These are phyloP conservation scores for Gymnogyps californianus DNA, from an alignment of 2,113 vertebrate genomes.

Conservation along the genomic window DNA sequence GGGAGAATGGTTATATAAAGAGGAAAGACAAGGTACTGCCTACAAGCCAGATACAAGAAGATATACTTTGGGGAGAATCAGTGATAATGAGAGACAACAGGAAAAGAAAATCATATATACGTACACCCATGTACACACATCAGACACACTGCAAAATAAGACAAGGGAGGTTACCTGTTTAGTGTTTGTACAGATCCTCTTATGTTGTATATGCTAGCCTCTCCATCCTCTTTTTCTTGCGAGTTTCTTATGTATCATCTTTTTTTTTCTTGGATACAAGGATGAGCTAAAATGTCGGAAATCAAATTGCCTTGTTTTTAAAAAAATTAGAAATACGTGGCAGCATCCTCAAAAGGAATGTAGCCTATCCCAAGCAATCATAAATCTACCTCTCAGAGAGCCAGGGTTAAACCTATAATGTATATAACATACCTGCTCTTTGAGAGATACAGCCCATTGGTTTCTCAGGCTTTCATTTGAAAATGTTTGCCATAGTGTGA, in stretches of 20 bases:
- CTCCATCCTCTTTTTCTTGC: background rate
- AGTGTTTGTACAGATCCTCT: background rate
- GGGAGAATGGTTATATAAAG: slow-evolving; percentile 35
- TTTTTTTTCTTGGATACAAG: background rate
- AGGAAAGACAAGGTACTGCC: background rate
- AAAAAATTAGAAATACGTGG: background rate
- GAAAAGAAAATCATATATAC: background rate
- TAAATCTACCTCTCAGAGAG: background rate
- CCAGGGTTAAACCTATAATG: background rate
- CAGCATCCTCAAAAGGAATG: background rate
- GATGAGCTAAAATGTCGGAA: background rate
- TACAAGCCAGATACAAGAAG: background rate
- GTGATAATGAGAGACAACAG: background rate
- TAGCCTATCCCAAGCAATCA: background rate
- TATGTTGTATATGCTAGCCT: background rate
- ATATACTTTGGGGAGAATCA: background rate
- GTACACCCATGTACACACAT: background rate
- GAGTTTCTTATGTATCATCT: background rate
- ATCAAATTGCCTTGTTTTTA: background rate
- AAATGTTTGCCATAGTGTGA: background rate
- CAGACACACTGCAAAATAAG: background rate
- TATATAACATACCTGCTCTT: background rate
- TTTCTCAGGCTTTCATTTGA: background rate
- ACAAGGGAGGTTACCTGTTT: background rate
- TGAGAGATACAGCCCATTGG: background rate